Evolutionary conservation across 1,140 invertebrate species (phyloP).

Genomic region (Drosophila orosa): DNA sequence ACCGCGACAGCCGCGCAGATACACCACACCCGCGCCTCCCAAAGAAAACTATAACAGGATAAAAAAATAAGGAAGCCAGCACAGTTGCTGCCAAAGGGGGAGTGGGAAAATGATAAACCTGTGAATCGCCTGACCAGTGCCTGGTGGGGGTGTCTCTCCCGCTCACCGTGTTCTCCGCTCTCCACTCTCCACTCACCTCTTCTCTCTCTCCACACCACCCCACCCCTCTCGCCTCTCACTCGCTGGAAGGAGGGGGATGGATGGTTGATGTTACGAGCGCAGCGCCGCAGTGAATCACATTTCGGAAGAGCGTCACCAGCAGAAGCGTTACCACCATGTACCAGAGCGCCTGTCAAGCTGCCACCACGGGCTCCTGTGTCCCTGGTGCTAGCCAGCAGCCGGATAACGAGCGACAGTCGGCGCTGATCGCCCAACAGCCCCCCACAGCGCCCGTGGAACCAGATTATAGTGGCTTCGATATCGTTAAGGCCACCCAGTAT

Average conservation of each 20-base stretch:
- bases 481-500: slow-evolving; percentile 97
- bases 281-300: slow-evolving; percentile 65
- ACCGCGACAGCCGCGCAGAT: slow-evolving; percentile 40
- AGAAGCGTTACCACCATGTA: slow-evolving; percentile 87
- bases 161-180: slow-evolving; percentile 17
- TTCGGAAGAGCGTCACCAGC: slow-evolving; percentile 48
- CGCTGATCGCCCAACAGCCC: slow-evolving; percentile 85
- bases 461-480: slow-evolving; percentile 94
- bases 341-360: slow-evolving; percentile 88
- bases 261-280: slow-evolving; percentile 65
- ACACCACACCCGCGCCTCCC: slow-evolving; percentile 10
- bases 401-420: slow-evolving; percentile 85
- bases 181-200: slow-evolving; percentile 13
- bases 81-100: slow-evolving; percentile 26
- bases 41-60: slow-evolving; percentile 16
- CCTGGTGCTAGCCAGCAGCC: slow-evolving; percentile 85
- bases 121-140: slow-evolving; percentile 58
- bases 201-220: slow-evolving; percentile 33
- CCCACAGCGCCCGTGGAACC: slow-evolving; percentile 87
- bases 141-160: slow-evolving; percentile 64
- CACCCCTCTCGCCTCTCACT: slow-evolving; percentile 28
- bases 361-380: slow-evolving; percentile 85
- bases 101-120: slow-evolving; percentile 55
- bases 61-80: slow-evolving; percentile 5
- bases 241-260: slow-evolving; percentile 64